These are phyloP conservation scores for Phataginus tricuspis DNA, from an alignment of 2,797 vertebrate genomes.

Conservation along the genomic window DNA sequence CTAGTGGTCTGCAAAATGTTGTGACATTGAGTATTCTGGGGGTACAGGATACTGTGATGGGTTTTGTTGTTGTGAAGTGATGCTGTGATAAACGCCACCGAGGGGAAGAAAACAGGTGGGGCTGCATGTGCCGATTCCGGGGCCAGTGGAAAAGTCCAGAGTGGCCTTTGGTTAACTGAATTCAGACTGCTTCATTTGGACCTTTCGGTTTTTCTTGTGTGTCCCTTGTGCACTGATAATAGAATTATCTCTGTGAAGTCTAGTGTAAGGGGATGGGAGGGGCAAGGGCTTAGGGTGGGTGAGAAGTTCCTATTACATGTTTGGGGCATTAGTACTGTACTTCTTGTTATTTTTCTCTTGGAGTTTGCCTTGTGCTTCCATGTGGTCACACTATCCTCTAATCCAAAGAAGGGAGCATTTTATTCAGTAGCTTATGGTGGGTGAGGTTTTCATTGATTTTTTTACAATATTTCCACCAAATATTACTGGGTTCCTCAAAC, in stretches of 20 bases:
- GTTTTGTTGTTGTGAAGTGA: not conserved
- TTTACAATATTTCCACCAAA: not conserved
- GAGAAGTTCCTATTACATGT: not conserved
- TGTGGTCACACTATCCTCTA: slow-evolving; percentile 39
- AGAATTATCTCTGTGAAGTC: slow-evolving; percentile 63
- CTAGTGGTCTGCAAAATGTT: not conserved
- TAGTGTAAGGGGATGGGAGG: not conserved
- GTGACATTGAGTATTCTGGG: not conserved
- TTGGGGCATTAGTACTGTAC: not conserved
- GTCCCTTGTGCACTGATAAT: slow-evolving; percentile 75
- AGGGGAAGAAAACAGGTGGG: not conserved
- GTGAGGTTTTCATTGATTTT: slow-evolving; percentile 51
- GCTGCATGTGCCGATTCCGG: not conserved
- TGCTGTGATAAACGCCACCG: not conserved
- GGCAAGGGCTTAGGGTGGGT: not conserved
- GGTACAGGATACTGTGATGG: not conserved
- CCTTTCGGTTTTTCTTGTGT: slow-evolving; percentile 74
- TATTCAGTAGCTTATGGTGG: not conserved
- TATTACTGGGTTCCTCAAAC: not conserved
- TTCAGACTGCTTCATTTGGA: slow-evolving; percentile 52
- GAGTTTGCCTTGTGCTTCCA: slow-evolving; percentile 50
- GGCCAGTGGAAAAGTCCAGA: slow-evolving; percentile 18
- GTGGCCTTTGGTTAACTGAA: slow-evolving; percentile 4
- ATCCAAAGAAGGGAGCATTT: slow-evolving; percentile 58
- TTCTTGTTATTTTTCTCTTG: slow-evolving; percentile 50